Evolutionary conservation across 2,113 vertebrate species (phyloP), one percentile per base, ranked within the genome.

Genomic region (Natator depressus): DNA sequence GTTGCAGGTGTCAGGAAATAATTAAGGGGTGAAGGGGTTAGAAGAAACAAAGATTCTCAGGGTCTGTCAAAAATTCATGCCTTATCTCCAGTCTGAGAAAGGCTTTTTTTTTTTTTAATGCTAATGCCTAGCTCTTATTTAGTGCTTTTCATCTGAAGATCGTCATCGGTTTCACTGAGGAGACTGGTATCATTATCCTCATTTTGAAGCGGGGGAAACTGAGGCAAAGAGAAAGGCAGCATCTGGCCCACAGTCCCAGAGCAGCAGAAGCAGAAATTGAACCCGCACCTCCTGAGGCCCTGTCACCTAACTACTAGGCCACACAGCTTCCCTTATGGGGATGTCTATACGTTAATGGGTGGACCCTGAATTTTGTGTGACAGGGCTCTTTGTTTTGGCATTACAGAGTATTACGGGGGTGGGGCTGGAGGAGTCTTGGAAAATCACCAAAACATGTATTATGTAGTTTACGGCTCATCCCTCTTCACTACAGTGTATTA

Each of bases 1-100:
- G 80, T 80, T 91, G 82, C 76, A n/a, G 51, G 85, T 92, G 94
- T 87, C 95, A 94, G 85, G 51, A 92, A 91, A 89, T 87, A 93
- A 84, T 88, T 80, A 80, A 87, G 90, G 84, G 83, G 88, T 95
- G 92, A 94, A 87, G 65, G 90, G 88, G 75, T 85, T 94, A 85
- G 31, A 82, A 91, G 80, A 80, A 91, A 79, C 92, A 90, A 54
- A 79, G 85, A 53, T 89, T 86, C 80, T 92, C 82, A 1, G 0
- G 75, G 69, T 89, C 82, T 50, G 59, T 91, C 80, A n/a, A 65
- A 65, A 17, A 35, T n/a, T 65, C 31, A 65, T 31, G 7, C 31
- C 16, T 65, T 35, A 35, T 65, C n/a, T 65, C 31, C 16, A 65
- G 62, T 27, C 62, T n/a, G 31, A 65, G 62, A 35, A 11, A 57